phyloP scores from a whole-genome alignment of 2,888 invertebrate genomes.

The Venusia cambrica region DNA sequence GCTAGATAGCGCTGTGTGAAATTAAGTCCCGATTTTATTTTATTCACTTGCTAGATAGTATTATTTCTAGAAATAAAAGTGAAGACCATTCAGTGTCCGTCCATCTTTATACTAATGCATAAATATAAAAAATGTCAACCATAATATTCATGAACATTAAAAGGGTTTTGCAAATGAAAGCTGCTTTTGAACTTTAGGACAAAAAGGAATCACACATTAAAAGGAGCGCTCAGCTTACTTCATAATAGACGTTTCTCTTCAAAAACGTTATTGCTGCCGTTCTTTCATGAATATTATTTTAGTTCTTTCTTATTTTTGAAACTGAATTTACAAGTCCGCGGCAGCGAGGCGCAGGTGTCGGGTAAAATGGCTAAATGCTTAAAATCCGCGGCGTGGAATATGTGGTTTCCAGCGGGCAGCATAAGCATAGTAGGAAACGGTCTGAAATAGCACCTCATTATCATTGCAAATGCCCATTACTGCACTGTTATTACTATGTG shows the following conservation, averaged over 20 bases:
- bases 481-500: slow-evolving; percentile 9
- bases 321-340: slow-evolving; percentile 27
- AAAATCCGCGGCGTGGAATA: slow-evolving; percentile 12
- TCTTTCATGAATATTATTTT: slow-evolving; percentile 22
- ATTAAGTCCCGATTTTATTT: too few species aligned
- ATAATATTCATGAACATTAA: too few species aligned
- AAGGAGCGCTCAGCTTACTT: slow-evolving; percentile 16
- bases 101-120: too few species aligned
- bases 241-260: slow-evolving; percentile 22
- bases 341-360: slow-evolving; percentile 17
- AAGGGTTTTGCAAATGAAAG: slow-evolving; percentile 9
- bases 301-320: slow-evolving; percentile 22
- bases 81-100: too few species aligned
- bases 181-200: slow-evolving; percentile 4
- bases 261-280: slow-evolving; percentile 25
- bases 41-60: too few species aligned
- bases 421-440: slow-evolving; percentile 11
- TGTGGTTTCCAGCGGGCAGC: slow-evolving; percentile 17
- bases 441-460: slow-evolving; percentile 21
- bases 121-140: too few species aligned
- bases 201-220: slow-evolving; percentile 21
- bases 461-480: slow-evolving; percentile 22
- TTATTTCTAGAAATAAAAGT: too few species aligned
- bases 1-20: too few species aligned
- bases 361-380: slow-evolving; percentile 15